Evolutionary conservation across 2,113 vertebrate species (phyloP).

Genomic region (rat (Rattus norvegicus)): GRCr8 NC_086022.1:142750001-142750500

Average conservation of each 20-base stretch:
- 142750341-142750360: background rate
- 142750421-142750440: background rate
- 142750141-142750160: background rate
- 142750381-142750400: background rate
- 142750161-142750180: background rate
- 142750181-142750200: background rate
- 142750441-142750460: background rate
- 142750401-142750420: background rate
- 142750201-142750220: background rate
- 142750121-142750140: background rate
- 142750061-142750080: background rate
- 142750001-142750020: background rate
- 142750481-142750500: background rate
- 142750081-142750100: background rate
- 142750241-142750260: background rate
- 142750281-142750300: background rate
- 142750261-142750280: background rate
- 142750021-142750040: background rate
- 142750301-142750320: background rate
- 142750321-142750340: background rate
- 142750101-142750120: background rate
- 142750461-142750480: background rate
- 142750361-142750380: background rate
- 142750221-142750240: rapidly evolving
- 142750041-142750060: background rate